Conservation (phyloP, 2,113 vertebrate species). For the Scolopax mira region DNA sequence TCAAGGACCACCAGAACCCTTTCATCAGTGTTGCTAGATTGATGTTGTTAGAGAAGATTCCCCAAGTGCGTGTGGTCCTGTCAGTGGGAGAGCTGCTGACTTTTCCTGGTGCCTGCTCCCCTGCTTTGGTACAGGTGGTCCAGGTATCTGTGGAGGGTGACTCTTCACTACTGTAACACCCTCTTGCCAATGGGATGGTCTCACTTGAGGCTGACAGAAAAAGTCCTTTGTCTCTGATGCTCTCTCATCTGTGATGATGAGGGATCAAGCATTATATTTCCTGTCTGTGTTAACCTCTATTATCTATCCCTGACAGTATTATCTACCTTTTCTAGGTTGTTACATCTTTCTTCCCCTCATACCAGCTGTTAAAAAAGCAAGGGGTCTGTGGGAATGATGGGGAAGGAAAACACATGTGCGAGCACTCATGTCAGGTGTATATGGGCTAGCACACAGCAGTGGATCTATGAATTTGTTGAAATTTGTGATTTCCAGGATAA, state of each 20-base stretch:
- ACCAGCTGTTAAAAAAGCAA: background rate
- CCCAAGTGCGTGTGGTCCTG: background rate
- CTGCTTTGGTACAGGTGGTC: background rate
- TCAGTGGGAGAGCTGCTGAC: background rate
- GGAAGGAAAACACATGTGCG: background rate
- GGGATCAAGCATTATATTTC: background rate
- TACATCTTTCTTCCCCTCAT: background rate
- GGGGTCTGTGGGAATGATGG: background rate
- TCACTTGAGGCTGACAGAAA: background rate
- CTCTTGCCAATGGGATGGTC: background rate
- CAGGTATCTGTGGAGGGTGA: background rate
- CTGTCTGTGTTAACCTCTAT: background rate
- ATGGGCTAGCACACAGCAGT: background rate
- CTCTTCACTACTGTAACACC: fast-evolving
- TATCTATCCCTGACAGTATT: background rate
- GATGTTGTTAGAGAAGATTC: background rate
- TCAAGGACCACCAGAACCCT: background rate
- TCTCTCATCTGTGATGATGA: background rate
- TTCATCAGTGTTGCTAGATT: background rate
- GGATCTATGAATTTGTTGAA: background rate
- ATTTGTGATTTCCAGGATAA: background rate
- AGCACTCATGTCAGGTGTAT: background rate
- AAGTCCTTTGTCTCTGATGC: background rate
- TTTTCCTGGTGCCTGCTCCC: background rate
- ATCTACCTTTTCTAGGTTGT: background rate